Conservation (phyloP, 2,113 vertebrate genomes). For the Paracanthobrama guichenoti region DNA sequence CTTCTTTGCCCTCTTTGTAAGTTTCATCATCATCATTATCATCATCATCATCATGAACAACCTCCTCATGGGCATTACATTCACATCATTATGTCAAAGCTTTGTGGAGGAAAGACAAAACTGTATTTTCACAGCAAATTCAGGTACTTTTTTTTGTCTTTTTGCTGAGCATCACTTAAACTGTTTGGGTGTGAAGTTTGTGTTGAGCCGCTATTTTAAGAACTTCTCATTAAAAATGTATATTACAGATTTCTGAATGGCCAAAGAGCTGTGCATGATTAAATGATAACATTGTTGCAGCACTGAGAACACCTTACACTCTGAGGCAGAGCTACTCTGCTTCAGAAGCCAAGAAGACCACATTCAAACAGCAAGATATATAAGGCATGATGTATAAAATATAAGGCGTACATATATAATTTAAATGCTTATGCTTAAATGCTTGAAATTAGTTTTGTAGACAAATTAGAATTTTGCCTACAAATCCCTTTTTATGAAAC, state of each 20-base stretch:
- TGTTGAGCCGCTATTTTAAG: conserved; percentile 30
- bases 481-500: neutral
- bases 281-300: conserved; percentile 5
- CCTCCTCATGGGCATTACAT: conserved; percentile 10
- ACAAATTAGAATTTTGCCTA: neutral
- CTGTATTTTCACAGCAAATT: neutral
- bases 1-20: conserved; percentile 9
- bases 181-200: neutral
- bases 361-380: neutral
- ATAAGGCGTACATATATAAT: neutral
- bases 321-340: neutral
- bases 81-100: conserved; percentile 5
- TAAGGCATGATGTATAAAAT: neutral
- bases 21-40: conserved; percentile 29
- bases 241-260: neutral
- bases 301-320: neutral
- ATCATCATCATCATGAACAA: conserved; percentile 18
- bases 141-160: neutral
- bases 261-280: conserved; percentile 11
- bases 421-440: neutral
- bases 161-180: neutral
- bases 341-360: neutral
- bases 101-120: neutral
- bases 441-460: neutral
- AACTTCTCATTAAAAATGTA: conserved; percentile 46